Evolutionary conservation across 1,140 invertebrate species (phyloP).

Genomic region (Drosophila prosaltans): DNA sequence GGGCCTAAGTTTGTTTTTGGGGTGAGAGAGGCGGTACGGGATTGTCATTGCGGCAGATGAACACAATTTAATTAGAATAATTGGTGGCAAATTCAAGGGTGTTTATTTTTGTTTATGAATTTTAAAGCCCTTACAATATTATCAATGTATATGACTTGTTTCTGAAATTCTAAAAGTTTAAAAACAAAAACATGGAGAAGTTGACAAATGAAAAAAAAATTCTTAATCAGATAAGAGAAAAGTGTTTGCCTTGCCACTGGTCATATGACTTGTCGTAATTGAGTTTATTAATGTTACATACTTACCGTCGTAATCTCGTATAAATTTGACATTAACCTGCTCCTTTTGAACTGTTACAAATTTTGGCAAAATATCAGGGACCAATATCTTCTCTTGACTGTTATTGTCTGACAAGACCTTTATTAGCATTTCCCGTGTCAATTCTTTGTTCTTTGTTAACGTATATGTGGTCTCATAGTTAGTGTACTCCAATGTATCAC

Average conservation of each 20-base stretch:
- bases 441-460: slow-evolving; percentile 35
- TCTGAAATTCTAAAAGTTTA: too few relatives aligned
- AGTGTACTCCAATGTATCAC: slow-evolving; percentile 25
- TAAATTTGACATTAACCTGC: slow-evolving; percentile 32
- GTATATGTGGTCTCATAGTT: slow-evolving; percentile 44
- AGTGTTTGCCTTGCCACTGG: too few relatives aligned
- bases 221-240: background rate
- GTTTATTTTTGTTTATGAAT: background rate
- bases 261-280: background rate
- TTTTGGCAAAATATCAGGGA: slow-evolving; percentile 88
- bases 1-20: too few relatives aligned
- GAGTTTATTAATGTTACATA: background rate
- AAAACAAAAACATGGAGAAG: too few relatives aligned
- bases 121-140: too few relatives aligned
- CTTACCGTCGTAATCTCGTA: slow-evolving; percentile 58
- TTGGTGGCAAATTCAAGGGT: background rate
- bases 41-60: background rate
- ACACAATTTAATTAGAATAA: background rate
- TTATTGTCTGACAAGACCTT: slow-evolving; percentile 84
- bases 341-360: slow-evolving; percentile 89
- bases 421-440: slow-evolving; percentile 84
- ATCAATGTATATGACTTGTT: too few relatives aligned
- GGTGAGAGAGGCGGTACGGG: background rate
- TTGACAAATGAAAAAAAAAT: too few relatives aligned
- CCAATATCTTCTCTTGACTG: slow-evolving; percentile 83